Base-by-base conservation (phyloP, 1,140 invertebrate genomes). In the Heterodera carotae region DNA sequence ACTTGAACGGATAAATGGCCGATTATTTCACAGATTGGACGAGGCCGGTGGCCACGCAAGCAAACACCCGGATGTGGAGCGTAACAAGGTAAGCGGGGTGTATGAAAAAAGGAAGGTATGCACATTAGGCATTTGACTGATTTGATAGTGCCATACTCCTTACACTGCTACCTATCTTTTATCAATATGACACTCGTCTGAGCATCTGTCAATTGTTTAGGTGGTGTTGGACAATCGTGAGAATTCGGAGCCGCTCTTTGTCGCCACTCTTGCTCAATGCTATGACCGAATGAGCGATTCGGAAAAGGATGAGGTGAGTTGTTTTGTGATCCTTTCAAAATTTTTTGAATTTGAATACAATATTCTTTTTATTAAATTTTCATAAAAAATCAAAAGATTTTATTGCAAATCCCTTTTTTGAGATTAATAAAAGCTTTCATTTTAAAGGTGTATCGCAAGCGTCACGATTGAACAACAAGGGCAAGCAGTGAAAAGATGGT, bases 211-310 rank as follows among this genome's bases (percentile, higher is more conserved):
- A 12, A 43, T 43, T 43, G 6, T 56, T 56, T 4, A 56, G 48
- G 48, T 56, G 12, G 48, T 56, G 48, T 56, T 56, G 48, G 48
- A 56, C 48, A 56, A 56, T 56, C 48, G 48, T 56, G 48, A 56
- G 22, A 56, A 56, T 56, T 56, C 48, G 48, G 48, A 56, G 48
- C 48, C 48, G 48, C 48, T 56, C 48, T 56, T 56, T 56, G 12
- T 56, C 18, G 48, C 48, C 48, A 56, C 48, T 15, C 48, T 56
- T 18, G 48, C 48, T 15, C 48, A 56, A 22, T 56, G 48, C 48
- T 56, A 56, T 18, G 48, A 56, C 48, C 12, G 48, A 22, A 56
- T 56, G 48, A 56, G 15, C 48, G 48, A 56, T 18, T 15, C 18
- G 48, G 48, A 56, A 18, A 56, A 56, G 22, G 48, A 56, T 22